These are phyloP conservation scores for Corydoras maculifer DNA, from an alignment of 2,113 vertebrate genomes.

Conservation along the genomic window DNA sequence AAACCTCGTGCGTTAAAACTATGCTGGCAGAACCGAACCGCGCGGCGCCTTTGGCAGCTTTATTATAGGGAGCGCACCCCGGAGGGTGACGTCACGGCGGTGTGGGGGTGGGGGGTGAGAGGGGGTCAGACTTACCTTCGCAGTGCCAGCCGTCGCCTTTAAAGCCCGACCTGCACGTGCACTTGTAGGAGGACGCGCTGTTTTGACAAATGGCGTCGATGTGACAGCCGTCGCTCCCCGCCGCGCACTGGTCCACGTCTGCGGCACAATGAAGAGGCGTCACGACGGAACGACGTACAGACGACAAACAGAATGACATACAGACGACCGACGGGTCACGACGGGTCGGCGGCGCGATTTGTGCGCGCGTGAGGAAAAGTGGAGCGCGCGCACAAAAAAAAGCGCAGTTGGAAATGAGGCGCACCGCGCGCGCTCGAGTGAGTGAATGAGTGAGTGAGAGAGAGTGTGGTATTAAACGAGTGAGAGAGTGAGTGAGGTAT, in stretches of 20 bases:
- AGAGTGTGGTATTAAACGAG: neutral
- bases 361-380: too few species aligned
- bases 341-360: too few species aligned
- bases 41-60: too few species aligned
- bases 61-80: too few species aligned
- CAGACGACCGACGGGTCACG: too few species aligned
- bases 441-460: neutral
- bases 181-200: constrained; percentile 84
- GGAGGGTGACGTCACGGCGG: too few species aligned
- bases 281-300: too few species aligned
- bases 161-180: constrained; percentile 86
- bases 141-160: constrained; percentile 84
- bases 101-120: too few species aligned
- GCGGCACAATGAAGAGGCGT: neutral
- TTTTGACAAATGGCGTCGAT: constrained; percentile 90
- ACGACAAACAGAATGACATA: too few species aligned
- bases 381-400: neutral
- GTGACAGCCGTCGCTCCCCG: constrained; percentile 87
- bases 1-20: too few species aligned
- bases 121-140: constrained; percentile 60
- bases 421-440: neutral
- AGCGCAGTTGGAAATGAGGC: neutral
- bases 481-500: too few species aligned
- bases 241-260: constrained; percentile 69
- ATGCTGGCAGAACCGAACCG: too few species aligned